A percentile compares a stretch with the other conserved stretches of the same genome.
Conservation (phyloP, 2,113 vertebrate genomes). For the Lampris megalopsis region DNA sequence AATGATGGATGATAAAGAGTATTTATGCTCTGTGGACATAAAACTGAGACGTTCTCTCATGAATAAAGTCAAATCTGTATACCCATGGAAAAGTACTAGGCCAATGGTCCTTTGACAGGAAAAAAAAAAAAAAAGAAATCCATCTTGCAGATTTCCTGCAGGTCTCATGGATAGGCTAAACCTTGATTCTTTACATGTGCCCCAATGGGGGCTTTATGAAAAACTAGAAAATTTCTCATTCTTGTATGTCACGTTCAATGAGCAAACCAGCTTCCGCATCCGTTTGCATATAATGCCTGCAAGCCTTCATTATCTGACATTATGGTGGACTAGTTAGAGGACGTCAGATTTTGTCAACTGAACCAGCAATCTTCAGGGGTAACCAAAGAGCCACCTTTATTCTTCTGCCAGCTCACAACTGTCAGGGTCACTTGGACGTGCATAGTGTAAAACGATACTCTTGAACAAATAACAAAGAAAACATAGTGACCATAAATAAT, state of each 20-base stretch:
- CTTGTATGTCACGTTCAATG: background rate
- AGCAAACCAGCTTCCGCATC: conserved; percentile 5
- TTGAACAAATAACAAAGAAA: conserved; percentile 8
- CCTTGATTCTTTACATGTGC: background rate
- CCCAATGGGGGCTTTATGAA: background rate
- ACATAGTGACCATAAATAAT: conserved; percentile 9
- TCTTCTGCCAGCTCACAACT: conserved; percentile 2
- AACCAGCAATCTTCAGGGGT: background rate
- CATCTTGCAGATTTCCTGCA: too few relatives aligned
- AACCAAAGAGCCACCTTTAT: conserved; percentile 2
- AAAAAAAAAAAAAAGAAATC: too few relatives aligned
- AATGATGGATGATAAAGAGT: too few relatives aligned
- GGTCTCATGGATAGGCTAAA: background rate
- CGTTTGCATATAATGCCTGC: conserved; percentile 5
- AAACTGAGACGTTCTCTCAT: too few relatives aligned
- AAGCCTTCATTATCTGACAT: conserved; percentile 11
- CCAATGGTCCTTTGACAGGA: too few relatives aligned
- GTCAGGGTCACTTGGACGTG: background rate
- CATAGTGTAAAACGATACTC: background rate
- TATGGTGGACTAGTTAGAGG: conserved; percentile 14
- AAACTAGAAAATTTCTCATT: background rate
- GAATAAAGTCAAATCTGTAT: too few relatives aligned
- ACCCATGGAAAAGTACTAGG: too few relatives aligned
- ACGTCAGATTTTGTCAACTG: conserved; percentile 14
- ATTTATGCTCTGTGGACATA: too few relatives aligned